Base-by-base conservation (phyloP, 2,888 invertebrate genomes). In the Charanyca ferruginea region DNA sequence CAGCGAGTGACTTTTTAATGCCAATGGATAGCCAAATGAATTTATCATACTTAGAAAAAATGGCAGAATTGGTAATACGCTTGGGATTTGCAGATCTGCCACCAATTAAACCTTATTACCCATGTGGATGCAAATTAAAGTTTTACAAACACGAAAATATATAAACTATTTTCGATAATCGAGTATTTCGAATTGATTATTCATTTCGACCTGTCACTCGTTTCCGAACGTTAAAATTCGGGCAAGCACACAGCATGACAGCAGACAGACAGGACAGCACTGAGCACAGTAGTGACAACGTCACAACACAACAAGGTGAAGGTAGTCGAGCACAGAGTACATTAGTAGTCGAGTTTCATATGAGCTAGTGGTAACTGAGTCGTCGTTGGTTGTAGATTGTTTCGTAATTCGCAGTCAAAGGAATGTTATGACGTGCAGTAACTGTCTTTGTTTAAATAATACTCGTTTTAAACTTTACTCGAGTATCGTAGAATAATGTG, bases 381-480 rank as follows among this genome's bases (percentile, higher is more conserved):
- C 90, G 86, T 86, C 85, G 85, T 77, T 65, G 83, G 85, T 77
- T 65, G 83, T 73, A 78, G 84, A 86, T 88, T 86, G 88, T 84
- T 80, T 87, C 81, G 87, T 84, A 84, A 86, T 90, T 86, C 87
- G 84, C 81, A 76, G 65, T 73, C 77, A 77, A 73, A 88, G 92
- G 92, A 91, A 95, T 95, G 95, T 95, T 95, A 95, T 95, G 95
- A 95, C 95, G 95, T 95, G 94, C 94, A 93, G 89, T 87, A 87
- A 91, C 91, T 89, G 92, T 93, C 95, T 95, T 95, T 95, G 94
- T 95, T 94, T 92, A 87, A 89, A 88, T 85, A 92, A 90, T 88
- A 89, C 88, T 90, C 83, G 83, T 87, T 88, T 90, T 89, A 87
- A 87, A 89, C 87, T 86, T 83, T 79, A 79, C 77, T 82, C 72